Evolutionary conservation across 2,113 vertebrate species (phyloP), one percentile per base, ranked within the genome.

Genomic region (Todiramphus saurophagus): DNA sequence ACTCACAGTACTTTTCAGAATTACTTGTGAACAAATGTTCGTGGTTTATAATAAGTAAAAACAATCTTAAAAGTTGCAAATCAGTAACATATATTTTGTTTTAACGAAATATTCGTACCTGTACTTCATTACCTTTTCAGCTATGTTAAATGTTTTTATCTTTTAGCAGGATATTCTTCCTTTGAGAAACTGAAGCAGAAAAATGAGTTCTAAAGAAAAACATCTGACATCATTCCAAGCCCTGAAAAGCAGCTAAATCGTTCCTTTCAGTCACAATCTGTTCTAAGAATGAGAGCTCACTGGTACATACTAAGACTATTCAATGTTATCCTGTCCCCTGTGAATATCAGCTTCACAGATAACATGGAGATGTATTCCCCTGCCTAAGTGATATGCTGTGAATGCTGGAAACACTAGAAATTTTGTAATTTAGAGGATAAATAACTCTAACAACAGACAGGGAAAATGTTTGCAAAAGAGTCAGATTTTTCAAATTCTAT

Each of bases 231-330:
- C 74, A 87, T 95, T 82, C 53, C 77, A 89, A 92, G 76, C 69
- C 60, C 62, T 79, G 87, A 87, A 92, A 95, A 95, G 64, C 83
- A 87, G 84, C 53, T 93, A 95, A 96, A 89, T 41, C 80, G 37
- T 95, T 90, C 86, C 51, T 94, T 95, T 95, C 87, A 89, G 74
- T 92, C 89, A 79, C 96, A 96, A 87, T 93, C 92, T 94, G 93
- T 97, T 93, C 83, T 23, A 76, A 84, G 81, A 92, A 89, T 63
- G 83, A 87, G 81, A 84, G 15, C 77, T 93, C 67, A 66, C 62
- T 92, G 80, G 82, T 94, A 91, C 70, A 48, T 87, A 83, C 68
- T 83, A 75, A 91, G 85, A 50, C 88, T 80, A 56, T 35, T 89
- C 70, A 76, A 1, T 89, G 58, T 86, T 94, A 93, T 58, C 69